Evolutionary conservation across 2,113 vertebrate species (phyloP), one percentile per base, ranked within the genome.

Genomic region (Sterna hirundo): DNA sequence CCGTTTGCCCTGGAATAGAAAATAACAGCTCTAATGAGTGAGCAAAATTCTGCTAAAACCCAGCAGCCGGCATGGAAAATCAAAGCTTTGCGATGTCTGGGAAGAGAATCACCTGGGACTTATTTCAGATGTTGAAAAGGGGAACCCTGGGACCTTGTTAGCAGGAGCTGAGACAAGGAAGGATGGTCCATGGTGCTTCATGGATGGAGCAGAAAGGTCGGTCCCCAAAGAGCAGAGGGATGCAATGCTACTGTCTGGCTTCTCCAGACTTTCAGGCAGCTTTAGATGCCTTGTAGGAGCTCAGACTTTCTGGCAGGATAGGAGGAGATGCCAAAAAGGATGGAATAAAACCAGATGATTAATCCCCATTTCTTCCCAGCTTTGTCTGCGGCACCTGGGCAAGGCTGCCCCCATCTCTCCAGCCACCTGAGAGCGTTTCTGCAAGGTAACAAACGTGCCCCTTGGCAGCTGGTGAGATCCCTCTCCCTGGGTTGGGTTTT

Each of bases 371-470:
- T 54, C 60, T 78, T 66, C 65, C 58, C 34, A 65, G 34, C 65
- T 78, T 71, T 5, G 1, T 34, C 27, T 40, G 16, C 0, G 1
- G 34, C 1, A 1, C 38, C n/a, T 27, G 25, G 40, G 34, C 46
- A 36, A 68, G 52, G 66, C 66, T 61, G 47, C 44, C 46, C 32
- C 84, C 65, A 51, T 22, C 9, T n/a, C 13, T 13, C 9, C 44
- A 16, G 36, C 19, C 23, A 51, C 51, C 71, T 17, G 32, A 47
- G 55, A 62, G 47, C 10, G 2, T 25, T 76, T 51, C 78, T 83
- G n/a, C 47, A 22, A n/a, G 17, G 25, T 22, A 10, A 32, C 19
- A 21, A 61, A 9, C 2, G 6, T 61, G 14, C 15, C 70, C 70
- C 10, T 29, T 10, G 15, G 40, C 25, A 17, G 30, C 1, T 17